Evolutionary conservation across 1,140 invertebrate species (phyloP), one percentile per base, ranked within the genome.

Genomic region (Leptinotarsa lineolata): DNA sequence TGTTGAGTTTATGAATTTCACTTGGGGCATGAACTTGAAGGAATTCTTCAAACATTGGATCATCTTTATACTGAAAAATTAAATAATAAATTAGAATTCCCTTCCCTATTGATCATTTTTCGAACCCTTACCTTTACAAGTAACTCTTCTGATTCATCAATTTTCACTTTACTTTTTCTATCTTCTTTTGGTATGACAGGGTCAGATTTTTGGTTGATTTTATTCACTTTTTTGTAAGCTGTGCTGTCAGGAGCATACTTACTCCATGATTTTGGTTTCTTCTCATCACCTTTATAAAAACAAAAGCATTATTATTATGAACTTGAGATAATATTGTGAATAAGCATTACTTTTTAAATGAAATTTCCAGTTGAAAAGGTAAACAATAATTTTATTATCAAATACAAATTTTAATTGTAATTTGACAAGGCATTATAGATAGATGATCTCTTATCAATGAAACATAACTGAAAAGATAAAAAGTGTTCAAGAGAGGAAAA

Each of bases 241-340:
- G 88, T 87, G 83, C 91, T 93, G 74, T 94, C 92, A 18, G 87
- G 77, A 6, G 93, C 88, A 87, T 94, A 91, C 87, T 94, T 94
- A 83, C 94, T 97, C 94, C 95, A 97, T 1, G 95, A 88, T 85
- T 93, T 91, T n/a, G 95, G 93, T 85, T 97, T 97, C 58, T 88
- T 90, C 21, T 88, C 83, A 86, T 95, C 92, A 13, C 94, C 93
- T 88, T 8, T 20, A 18, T 68, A 71, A 76, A 81, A 82, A 76
- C 77, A 70, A 61, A 39, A 39, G 8, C 30, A 11, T 39, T 2
- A 39, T 39, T 39, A 39, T 39, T 11, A 39, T 39, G 1, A 39
- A 39, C 8, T 39, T 11, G 8, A 11, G 8, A 39, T 8, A 39
- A 39, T 39, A 39, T 11, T 39, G 30, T 2, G 0, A 39, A 30